Evolutionary conservation across 2,113 vertebrate genomes (phyloP).

Genomic region (Pachypanchax playfairii): DNA sequence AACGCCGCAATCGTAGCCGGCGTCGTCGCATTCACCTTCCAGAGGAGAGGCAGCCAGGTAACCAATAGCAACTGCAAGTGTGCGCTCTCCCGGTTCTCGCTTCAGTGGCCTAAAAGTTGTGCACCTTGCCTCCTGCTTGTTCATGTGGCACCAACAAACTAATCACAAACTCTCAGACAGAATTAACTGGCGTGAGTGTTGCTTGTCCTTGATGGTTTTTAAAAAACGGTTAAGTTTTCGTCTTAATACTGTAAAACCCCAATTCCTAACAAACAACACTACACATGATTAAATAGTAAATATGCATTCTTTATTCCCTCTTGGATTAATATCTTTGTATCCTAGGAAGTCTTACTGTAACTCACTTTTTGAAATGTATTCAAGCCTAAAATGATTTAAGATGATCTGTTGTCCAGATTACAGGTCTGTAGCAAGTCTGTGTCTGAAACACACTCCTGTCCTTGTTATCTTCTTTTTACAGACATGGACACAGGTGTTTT

Average conservation of each 20-base stretch:
- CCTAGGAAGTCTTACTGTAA: background rate
- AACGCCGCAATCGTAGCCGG: constrained; percentile 98
- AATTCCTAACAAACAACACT: constrained; percentile 19
- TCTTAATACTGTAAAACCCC: background rate
- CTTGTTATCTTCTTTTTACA: background rate
- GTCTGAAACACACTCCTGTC: too few relatives aligned
- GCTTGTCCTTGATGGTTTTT: background rate
- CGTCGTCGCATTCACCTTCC: constrained; percentile 92
- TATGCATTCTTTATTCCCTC: background rate
- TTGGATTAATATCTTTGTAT: constrained; percentile 8
- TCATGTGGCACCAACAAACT: constrained; percentile 22
- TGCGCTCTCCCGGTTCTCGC: constrained; percentile 36
- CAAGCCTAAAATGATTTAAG: constrained; percentile 2
- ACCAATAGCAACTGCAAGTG: constrained; percentile 55
- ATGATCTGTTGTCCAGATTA: too few relatives aligned
- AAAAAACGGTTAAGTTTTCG: background rate
- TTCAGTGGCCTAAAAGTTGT: constrained; percentile 22
- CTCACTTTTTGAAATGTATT: background rate
- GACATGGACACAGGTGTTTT: background rate
- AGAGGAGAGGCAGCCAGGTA: constrained; percentile 99
- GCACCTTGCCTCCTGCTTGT: constrained; percentile 15
- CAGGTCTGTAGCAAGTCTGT: too few relatives aligned
- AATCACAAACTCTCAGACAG: background rate
- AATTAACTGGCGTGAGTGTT: background rate
- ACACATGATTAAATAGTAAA: background rate